A percentile compares a stretch with the other conserved stretches of the same genome.
phyloP scores from a whole-genome alignment of 2,888 invertebrate species.

The Agriotes lineatus region DNA sequence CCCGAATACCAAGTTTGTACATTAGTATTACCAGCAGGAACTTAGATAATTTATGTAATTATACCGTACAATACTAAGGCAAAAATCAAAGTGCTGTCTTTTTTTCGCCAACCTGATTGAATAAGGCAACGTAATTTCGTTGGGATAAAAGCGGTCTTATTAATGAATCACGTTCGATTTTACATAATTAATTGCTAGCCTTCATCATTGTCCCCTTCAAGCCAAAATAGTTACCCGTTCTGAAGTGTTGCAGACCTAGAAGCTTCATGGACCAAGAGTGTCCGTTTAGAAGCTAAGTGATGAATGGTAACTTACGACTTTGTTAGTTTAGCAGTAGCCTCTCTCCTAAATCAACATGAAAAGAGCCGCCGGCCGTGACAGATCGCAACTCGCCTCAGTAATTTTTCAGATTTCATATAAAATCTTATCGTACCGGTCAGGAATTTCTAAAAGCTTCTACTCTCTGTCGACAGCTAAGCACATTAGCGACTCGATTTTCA shows the following conservation, averaged over 20 bases:
- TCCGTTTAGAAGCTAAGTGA: not conserved
- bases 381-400: slow-evolving; percentile 13
- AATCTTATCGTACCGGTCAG: slow-evolving; percentile 19
- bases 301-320: slow-evolving; percentile 6
- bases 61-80: not conserved
- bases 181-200: not conserved
- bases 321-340: slow-evolving; percentile 11
- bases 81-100: not conserved
- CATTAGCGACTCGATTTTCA: not conserved
- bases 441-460: not conserved
- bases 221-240: not conserved
- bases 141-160: no score
- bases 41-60: not conserved
- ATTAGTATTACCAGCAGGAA: not conserved
- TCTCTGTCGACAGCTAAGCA: not conserved
- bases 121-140: no score
- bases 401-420: slow-evolving; percentile 29
- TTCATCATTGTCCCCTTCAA: not conserved
- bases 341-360: slow-evolving; percentile 4
- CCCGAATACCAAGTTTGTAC: slow-evolving; percentile 4
- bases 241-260: not conserved
- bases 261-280: not conserved
- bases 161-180: no score
- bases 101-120: not conserved
- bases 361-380: slow-evolving; percentile 19